Conservation (phyloP, 2,113 vertebrate species). For the Serilophus lunatus region DNA sequence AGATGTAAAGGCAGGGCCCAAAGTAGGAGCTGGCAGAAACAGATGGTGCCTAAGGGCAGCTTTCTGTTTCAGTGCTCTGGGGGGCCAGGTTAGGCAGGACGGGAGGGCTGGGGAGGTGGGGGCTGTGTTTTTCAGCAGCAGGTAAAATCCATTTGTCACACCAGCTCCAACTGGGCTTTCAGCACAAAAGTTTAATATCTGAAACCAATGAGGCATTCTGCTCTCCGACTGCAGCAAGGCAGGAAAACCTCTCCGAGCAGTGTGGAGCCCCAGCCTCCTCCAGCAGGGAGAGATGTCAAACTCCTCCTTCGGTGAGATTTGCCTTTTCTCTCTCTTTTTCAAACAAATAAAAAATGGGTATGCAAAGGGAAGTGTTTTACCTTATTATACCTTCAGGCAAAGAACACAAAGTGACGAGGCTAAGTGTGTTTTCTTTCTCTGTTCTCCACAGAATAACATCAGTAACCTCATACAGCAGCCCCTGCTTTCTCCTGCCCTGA, state of each 20-base stretch:
- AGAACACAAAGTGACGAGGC: background rate
- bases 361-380: conserved; percentile 38
- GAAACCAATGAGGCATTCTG: conserved; percentile 78
- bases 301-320: background rate
- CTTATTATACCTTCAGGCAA: conserved; percentile 39
- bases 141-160: conserved; percentile 88
- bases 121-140: conserved; percentile 77
- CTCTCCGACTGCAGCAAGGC: conserved; percentile 43
- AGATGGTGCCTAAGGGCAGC: conserved; percentile 81
- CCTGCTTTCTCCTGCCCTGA: conserved; percentile 51
- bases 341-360: conserved; percentile 48
- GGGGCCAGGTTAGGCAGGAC: conserved; percentile 47
- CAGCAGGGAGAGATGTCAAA: conserved; percentile 17
- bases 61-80: conserved; percentile 55
- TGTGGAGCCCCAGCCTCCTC: conserved; percentile 17
- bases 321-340: conserved; percentile 16
- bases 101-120: conserved; percentile 58
- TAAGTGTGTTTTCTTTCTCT: conserved; percentile 43
- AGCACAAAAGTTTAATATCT: conserved; percentile 80
- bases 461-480: conserved; percentile 57
- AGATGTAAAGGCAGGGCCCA: conserved; percentile 76
- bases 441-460: conserved; percentile 32
- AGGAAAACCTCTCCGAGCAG: conserved; percentile 22
- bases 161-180: conserved; percentile 76
- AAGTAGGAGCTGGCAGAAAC: conserved; percentile 77